Percentiles rank a stretch among this genome's conserved stretches.
phyloP scores from a whole-genome alignment of 2,888 invertebrate species.

The Troglohyphantes excavatus region DNA sequence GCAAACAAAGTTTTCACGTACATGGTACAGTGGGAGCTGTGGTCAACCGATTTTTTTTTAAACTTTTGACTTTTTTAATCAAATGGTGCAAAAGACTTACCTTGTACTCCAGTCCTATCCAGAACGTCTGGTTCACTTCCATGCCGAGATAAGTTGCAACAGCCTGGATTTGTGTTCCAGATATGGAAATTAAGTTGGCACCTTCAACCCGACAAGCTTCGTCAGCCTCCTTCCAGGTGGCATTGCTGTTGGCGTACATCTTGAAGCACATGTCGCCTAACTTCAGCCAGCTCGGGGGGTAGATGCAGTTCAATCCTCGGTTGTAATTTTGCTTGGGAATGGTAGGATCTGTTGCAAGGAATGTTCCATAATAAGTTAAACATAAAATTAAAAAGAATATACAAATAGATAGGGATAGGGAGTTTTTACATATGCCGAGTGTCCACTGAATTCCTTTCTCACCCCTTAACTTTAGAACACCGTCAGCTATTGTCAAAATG shows the following conservation, averaged over 20 bases:
- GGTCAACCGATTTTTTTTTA: background rate
- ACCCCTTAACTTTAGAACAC: too few species aligned
- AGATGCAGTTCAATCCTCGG: conserved; percentile 26
- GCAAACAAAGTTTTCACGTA: background rate
- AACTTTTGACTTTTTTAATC: too few species aligned
- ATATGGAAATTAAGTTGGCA: conserved; percentile 48
- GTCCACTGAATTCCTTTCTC: too few species aligned
- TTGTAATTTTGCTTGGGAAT: conserved; percentile 24
- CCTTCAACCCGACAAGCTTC: conserved; percentile 24
- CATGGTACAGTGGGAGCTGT: too few species aligned
- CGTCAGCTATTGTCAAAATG: too few species aligned
- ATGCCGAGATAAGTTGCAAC: conserved; percentile 12
- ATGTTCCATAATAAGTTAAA: background rate
- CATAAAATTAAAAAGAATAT: too few species aligned
- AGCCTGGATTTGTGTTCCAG: background rate
- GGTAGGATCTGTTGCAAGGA: conserved; percentile 17
- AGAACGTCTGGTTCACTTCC: conserved; percentile 36
- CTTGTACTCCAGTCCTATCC: conserved; percentile 51
- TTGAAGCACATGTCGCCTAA: conserved; percentile 57
- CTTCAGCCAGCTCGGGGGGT: conserved; percentile 56
- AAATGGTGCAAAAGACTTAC: too few species aligned
- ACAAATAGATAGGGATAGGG: too few species aligned
- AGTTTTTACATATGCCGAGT: too few species aligned
- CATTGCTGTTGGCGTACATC: conserved; percentile 9
- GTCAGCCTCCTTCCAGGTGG: conserved; percentile 43